Evolutionary conservation across 1,140 invertebrate species (phyloP).

Genomic region (Hydropsyche tenuis): DNA sequence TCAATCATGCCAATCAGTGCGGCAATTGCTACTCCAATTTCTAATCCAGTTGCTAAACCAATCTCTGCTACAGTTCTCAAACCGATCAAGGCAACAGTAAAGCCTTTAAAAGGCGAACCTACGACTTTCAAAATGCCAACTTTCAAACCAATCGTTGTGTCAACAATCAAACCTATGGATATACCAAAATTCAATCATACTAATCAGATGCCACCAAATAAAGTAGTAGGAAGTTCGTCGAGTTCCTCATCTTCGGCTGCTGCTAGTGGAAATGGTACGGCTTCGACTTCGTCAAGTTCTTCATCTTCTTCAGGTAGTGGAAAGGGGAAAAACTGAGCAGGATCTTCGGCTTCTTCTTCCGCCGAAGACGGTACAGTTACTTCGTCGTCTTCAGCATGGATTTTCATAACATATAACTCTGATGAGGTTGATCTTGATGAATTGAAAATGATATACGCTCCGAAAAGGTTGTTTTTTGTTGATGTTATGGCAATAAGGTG

Average conservation of each 20-base stretch:
- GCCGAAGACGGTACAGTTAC: too few species aligned
- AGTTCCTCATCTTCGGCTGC: too few species aligned
- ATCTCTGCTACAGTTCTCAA: too few species aligned
- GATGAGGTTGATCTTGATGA: neutral
- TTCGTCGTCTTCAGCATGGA: neutral
- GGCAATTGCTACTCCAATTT: neutral
- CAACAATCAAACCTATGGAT: neutral
- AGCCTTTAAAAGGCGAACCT: neutral
- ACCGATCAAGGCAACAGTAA: neutral
- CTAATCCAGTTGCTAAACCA: neutral
- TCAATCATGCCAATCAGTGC: neutral
- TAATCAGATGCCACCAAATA: too few species aligned
- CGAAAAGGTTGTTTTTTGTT: slow-evolving; percentile 1
- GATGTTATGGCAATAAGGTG: too few species aligned
- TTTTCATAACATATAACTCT: neutral
- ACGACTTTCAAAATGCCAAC: neutral
- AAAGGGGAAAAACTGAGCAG: neutral
- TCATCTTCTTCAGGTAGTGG: neutral
- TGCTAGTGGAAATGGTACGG: neutral
- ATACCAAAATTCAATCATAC: neutral
- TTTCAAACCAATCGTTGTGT: too few species aligned
- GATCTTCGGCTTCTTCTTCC: neutral
- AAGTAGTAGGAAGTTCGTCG: too few species aligned
- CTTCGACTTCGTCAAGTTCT: neutral
- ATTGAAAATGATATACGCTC: neutral